Evolutionary conservation across 2,113 vertebrate genomes (phyloP).

Genomic region (Falcunculus frontatus): DNA sequence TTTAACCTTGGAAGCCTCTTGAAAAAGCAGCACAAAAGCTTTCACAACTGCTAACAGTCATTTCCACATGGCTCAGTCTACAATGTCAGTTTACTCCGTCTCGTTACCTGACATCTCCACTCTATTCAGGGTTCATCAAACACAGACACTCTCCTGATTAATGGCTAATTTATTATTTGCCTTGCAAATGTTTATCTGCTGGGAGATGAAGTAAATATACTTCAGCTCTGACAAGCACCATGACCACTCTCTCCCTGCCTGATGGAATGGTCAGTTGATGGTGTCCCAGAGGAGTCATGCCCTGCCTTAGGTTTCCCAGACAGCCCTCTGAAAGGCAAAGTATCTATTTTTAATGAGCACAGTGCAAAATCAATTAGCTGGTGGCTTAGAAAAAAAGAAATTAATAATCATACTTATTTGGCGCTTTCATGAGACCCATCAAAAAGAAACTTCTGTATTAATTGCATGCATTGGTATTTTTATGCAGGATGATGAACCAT

Average conservation of each 20-base stretch:
- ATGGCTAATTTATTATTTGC: slow-evolving; percentile 80
- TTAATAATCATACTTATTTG: slow-evolving; percentile 67
- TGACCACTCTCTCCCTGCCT: slow-evolving; percentile 34
- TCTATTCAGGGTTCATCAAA: slow-evolving; percentile 74
- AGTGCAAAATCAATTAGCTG: slow-evolving; percentile 73
- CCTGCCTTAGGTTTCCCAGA: slow-evolving; percentile 68
- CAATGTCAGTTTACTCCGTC: slow-evolving; percentile 61
- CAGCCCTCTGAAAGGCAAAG: slow-evolving; percentile 64
- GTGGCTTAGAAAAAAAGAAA: slow-evolving; percentile 59
- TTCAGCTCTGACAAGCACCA: slow-evolving; percentile 68
- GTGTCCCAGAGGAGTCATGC: slow-evolving; percentile 63
- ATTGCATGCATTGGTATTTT: neutral
- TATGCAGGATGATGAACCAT: neutral
- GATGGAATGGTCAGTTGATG: slow-evolving; percentile 72
- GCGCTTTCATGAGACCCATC: slow-evolving; percentile 12
- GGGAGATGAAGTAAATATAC: slow-evolving; percentile 69
- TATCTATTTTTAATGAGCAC: slow-evolving; percentile 80
- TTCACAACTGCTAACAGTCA: neutral
- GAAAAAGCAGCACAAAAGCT: neutral
- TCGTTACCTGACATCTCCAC: slow-evolving; percentile 62
- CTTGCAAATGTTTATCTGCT: slow-evolving; percentile 79
- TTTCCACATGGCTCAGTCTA: slow-evolving; percentile 23
- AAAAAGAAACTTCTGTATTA: slow-evolving; percentile 19
- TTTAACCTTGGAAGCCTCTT: slow-evolving; percentile 29
- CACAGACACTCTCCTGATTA: slow-evolving; percentile 68